Evolutionary conservation across 2,797 vertebrate genomes (phyloP).

Genomic region (Hoplostethus mediterraneus): DNA sequence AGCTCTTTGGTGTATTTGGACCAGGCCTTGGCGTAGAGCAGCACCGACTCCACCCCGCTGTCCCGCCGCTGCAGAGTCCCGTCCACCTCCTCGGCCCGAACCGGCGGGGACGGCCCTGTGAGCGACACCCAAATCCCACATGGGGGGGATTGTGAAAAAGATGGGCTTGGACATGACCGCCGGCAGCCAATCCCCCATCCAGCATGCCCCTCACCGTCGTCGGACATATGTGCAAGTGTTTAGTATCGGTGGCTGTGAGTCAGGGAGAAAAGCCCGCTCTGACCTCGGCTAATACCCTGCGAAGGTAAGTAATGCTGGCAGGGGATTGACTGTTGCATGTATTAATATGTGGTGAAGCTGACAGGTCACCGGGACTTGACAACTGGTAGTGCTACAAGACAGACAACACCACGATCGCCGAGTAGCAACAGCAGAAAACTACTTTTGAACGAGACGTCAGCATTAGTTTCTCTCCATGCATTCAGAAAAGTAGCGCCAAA

Average conservation of each 20-base stretch:
- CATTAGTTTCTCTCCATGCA: constrained; percentile 12
- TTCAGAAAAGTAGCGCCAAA: constrained; percentile 20
- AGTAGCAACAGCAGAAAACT: not conserved
- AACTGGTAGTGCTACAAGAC: constrained; percentile 5
- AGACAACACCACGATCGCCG: not conserved
- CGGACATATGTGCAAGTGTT: not conserved
- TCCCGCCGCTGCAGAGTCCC: constrained; percentile 89
- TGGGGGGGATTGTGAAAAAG: constrained; percentile 38
- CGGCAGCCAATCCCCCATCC: not conserved
- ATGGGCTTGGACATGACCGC: constrained; percentile 28
- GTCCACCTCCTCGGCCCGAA: constrained; percentile 90
- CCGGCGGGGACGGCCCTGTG: constrained; percentile 85
- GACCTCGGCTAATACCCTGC: constrained; percentile 83
- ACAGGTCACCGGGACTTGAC: constrained; percentile 23
- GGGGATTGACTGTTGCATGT: constrained; percentile 59
- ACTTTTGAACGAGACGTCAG: not conserved
- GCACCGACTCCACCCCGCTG: constrained; percentile 91
- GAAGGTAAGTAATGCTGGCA: constrained; percentile 79
- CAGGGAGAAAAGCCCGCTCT: constrained; percentile 72
- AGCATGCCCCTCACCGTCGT: not conserved
- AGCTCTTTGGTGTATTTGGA: constrained; percentile 98
- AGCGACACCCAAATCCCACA: constrained; percentile 25
- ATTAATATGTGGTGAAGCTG: constrained; percentile 64
- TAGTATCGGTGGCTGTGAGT: constrained; percentile 36
- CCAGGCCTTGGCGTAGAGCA: constrained; percentile 97